Evolutionary conservation across 2,797 vertebrate species (phyloP).

Genomic region (Cichlasoma orientale): DNA sequence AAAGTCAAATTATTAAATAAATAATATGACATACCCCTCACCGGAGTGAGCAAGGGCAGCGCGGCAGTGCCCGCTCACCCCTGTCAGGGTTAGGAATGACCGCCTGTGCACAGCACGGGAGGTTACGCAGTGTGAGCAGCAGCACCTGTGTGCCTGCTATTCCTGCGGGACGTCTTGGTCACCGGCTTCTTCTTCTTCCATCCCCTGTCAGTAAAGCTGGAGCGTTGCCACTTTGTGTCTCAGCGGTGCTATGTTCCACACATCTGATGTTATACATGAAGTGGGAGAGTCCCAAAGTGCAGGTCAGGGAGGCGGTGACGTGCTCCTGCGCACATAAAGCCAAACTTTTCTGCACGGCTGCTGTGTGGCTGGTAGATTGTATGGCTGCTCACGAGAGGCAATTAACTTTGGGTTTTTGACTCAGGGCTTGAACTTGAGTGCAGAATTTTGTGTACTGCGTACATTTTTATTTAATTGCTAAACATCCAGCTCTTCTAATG

Average conservation of each 20-base stretch:
- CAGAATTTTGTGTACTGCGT: too few relatives aligned
- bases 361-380: not conserved
- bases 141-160: constrained; percentile 63
- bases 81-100: constrained; percentile 57
- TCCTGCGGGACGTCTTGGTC: constrained; percentile 46
- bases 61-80: constrained; percentile 51
- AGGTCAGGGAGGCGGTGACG: not conserved
- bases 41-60: constrained; percentile 58
- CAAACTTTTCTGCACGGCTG: not conserved
- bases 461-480: too few relatives aligned
- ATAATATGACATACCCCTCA: constrained; percentile 41
- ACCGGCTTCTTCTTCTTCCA: constrained; percentile 16
- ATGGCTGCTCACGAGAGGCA: not conserved
- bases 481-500: too few relatives aligned
- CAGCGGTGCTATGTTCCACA: not conserved
- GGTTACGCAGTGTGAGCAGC: constrained; percentile 56
- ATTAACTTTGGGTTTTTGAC: too few relatives aligned
- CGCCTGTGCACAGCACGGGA: constrained; percentile 61
- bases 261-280: constrained; percentile 9
- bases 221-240: constrained; percentile 20
- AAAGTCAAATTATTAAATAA: constrained; percentile 49
- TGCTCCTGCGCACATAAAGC: not conserved
- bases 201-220: constrained; percentile 15
- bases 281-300: not conserved
- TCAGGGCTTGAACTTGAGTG: too few relatives aligned